These are phyloP conservation scores for Noctua pronuba DNA, from an alignment of 2,888 invertebrate genomes.

Conservation along the genomic window DNA sequence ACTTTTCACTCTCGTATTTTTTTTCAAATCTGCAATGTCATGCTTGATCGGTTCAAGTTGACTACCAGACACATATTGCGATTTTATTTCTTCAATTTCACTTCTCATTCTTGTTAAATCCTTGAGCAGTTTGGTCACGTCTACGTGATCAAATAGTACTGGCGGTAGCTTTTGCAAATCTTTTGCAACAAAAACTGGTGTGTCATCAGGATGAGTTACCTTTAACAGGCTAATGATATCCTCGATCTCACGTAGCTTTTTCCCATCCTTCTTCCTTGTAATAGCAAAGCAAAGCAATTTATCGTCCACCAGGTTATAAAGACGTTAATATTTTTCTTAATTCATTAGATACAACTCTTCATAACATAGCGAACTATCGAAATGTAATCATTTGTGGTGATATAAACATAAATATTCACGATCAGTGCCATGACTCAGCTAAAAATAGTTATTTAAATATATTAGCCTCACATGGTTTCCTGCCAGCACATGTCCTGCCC, in stretches of 20 bases:
- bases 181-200: slow-evolving; percentile 5
- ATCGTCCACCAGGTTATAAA: no score
- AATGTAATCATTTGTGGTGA: no score
- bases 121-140: slow-evolving; percentile 5
- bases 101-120: slow-evolving; percentile 15
- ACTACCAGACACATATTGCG: neutral
- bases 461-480: no score
- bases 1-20: no score
- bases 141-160: slow-evolving; percentile 16
- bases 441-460: no score
- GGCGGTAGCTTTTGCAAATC: slow-evolving; percentile 8
- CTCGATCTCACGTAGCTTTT: slow-evolving; percentile 4
- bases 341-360: no score
- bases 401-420: no score
- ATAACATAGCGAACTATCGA: no score
- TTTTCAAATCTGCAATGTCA: slow-evolving; percentile 7
- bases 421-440: no score
- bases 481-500: neutral
- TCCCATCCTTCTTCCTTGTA: slow-evolving; percentile 7
- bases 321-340: no score
- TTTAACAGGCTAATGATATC: slow-evolving; percentile 15
- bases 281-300: no score
- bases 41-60: slow-evolving; percentile 2
- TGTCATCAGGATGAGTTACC: slow-evolving; percentile 5
- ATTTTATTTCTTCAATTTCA: slow-evolving; percentile 4